Conservation (phyloP, 2,113 vertebrate genomes). For the Shinisaurus crocodilurus region DNA sequence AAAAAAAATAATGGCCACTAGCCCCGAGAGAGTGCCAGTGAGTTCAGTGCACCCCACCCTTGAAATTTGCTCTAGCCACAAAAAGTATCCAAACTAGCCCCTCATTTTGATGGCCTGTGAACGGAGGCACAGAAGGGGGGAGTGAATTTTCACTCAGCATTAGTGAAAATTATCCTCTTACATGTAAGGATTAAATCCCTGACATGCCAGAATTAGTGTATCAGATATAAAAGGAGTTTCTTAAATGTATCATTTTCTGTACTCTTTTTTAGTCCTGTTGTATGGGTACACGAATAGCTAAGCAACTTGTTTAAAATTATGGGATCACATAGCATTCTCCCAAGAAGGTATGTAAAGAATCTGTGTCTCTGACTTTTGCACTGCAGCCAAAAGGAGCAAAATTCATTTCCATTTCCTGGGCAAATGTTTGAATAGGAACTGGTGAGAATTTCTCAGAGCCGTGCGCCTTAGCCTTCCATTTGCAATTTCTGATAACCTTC, state of each 20-base stretch:
- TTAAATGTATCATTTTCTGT: neutral
- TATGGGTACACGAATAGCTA: neutral
- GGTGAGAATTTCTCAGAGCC: neutral
- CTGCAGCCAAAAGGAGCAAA: neutral
- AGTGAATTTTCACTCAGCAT: neutral
- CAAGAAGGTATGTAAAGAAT: slow-evolving; percentile 16
- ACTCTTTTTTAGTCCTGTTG: neutral
- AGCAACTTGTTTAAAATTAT: neutral
- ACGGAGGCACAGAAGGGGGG: no score
- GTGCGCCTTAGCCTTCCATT: neutral
- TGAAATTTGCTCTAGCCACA: neutral
- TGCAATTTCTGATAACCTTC: slow-evolving; percentile 21
- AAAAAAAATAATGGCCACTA: neutral
- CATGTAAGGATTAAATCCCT: neutral
- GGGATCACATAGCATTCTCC: neutral
- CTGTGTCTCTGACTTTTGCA: neutral
- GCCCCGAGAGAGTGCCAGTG: neutral
- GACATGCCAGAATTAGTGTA: neutral
- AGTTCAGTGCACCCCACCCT: neutral
- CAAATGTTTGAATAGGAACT: neutral
- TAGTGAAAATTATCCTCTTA: neutral
- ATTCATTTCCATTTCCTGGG: slow-evolving; percentile 14
- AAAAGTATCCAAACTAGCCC: neutral
- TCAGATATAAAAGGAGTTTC: neutral
- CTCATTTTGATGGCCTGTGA: neutral